Conservation (phyloP, 2,113 vertebrate genomes). For the Alligator sinensis region DNA sequence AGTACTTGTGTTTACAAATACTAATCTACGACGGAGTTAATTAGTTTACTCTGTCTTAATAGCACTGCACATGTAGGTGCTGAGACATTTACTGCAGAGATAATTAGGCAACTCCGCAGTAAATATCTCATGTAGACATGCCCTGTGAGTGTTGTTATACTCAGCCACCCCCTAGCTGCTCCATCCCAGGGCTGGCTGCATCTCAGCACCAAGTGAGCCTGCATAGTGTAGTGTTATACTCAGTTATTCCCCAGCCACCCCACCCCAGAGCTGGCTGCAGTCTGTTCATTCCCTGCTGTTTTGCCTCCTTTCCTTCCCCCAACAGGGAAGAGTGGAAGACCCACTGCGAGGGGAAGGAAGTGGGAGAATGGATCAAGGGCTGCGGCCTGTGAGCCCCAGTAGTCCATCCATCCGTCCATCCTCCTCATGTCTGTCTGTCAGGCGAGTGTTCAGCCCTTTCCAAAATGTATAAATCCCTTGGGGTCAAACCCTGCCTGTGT, state of each 20-base stretch:
- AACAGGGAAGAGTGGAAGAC: neutral
- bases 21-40: too few species aligned
- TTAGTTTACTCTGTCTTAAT: too few species aligned
- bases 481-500: neutral
- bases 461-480: neutral
- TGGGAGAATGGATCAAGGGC: neutral
- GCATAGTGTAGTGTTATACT: neutral
- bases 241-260: neutral
- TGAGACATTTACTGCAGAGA: too few species aligned
- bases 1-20: too few species aligned
- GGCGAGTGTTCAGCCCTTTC: neutral
- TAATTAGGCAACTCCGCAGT: too few species aligned
- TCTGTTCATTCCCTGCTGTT: neutral
- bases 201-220: too few species aligned
- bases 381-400: neutral
- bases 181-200: too few species aligned
- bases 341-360: neutral
- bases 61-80: too few species aligned
- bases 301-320: neutral
- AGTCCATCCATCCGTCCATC: neutral
- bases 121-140: too few species aligned
- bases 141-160: too few species aligned
- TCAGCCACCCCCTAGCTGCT: too few species aligned
- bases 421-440: neutral
- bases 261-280: neutral